Conservation (phyloP, 2,888 invertebrate species). For the Hirtodrosophila duncani region DNA sequence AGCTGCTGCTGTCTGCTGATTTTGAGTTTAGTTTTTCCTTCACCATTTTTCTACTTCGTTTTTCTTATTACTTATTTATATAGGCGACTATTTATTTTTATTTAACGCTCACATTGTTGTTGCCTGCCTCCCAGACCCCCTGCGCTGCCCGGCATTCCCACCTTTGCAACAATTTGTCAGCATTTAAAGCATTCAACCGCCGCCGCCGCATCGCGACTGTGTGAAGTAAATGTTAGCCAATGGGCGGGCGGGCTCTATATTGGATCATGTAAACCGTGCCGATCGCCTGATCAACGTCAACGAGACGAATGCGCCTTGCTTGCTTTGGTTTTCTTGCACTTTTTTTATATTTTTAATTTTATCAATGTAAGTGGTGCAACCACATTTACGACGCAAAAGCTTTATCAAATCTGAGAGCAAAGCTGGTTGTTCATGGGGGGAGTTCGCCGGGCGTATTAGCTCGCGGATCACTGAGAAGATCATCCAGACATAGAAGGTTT, state of each 20-base stretch:
- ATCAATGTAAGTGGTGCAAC: conserved; percentile 26
- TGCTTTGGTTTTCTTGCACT: too few species aligned
- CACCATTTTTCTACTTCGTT: conserved; percentile 42
- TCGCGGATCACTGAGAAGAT: too few species aligned
- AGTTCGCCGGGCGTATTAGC: too few species aligned
- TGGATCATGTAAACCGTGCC: too few species aligned
- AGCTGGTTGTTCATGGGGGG: too few species aligned
- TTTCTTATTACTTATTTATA: conserved; percentile 45
- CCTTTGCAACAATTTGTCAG: conserved; percentile 54
- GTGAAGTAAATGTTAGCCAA: conserved; percentile 1
- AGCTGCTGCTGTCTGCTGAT: conserved; percentile 18
- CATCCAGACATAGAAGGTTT: too few species aligned
- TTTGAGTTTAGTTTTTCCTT: conserved; percentile 26
- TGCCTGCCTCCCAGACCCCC: conserved; percentile 29
- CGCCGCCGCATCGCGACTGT: not conserved
- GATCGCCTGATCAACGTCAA: too few species aligned
- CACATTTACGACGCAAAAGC: conserved; percentile 38
- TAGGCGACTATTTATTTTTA: conserved; percentile 50
- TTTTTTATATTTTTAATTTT: too few species aligned
- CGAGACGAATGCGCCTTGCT: too few species aligned
- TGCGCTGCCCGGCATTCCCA: conserved; percentile 11
- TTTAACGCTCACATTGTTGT: conserved; percentile 52
- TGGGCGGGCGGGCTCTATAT: conserved; percentile 6
- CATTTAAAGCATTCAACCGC: conserved; percentile 28
- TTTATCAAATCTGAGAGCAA: too few species aligned